Conservation (phyloP, 2,113 vertebrate genomes). For the Salvelinus alpinus region DNA sequence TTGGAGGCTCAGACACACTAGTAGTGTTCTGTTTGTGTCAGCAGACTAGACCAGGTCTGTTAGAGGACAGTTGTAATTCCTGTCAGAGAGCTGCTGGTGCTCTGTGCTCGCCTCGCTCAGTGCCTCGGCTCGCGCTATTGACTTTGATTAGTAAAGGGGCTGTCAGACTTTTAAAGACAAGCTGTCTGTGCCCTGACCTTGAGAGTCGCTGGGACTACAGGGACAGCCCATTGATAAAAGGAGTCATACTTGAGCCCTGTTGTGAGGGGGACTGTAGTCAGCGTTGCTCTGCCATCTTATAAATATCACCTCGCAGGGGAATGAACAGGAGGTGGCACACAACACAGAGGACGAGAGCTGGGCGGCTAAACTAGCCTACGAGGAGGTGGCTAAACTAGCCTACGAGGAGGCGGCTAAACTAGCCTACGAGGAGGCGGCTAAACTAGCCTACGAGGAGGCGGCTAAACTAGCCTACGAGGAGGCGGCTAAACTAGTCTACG, state of each 20-base stretch:
- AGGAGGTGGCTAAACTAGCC: too few species aligned
- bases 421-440: too few species aligned
- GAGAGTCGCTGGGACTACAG: constrained; percentile 47
- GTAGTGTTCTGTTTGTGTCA: background rate
- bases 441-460: too few species aligned
- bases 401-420: too few species aligned
- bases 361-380: too few species aligned
- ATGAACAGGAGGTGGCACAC: background rate
- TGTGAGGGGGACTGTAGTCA: constrained; percentile 6
- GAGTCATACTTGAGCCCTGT: constrained; percentile 40
- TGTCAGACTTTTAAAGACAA: constrained; percentile 74
- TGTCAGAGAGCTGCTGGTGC: constrained; percentile 43
- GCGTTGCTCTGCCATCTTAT: background rate
- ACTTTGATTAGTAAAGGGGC: constrained; percentile 68
- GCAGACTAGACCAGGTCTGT: background rate
- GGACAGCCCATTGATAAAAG: constrained; percentile 45
- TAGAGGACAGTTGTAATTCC: constrained; percentile 53
- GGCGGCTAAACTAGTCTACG: too few species aligned
- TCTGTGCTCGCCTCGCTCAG: constrained; percentile 6
- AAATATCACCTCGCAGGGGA: background rate
- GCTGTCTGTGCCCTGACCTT: constrained; percentile 69
- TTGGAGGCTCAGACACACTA: too few species aligned
- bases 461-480: too few species aligned
- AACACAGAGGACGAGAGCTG: background rate
- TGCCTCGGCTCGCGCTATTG: constrained; percentile 43